phyloP scores from a whole-genome alignment of 2,888 invertebrate species.

The Cosmia trapezina region DNA sequence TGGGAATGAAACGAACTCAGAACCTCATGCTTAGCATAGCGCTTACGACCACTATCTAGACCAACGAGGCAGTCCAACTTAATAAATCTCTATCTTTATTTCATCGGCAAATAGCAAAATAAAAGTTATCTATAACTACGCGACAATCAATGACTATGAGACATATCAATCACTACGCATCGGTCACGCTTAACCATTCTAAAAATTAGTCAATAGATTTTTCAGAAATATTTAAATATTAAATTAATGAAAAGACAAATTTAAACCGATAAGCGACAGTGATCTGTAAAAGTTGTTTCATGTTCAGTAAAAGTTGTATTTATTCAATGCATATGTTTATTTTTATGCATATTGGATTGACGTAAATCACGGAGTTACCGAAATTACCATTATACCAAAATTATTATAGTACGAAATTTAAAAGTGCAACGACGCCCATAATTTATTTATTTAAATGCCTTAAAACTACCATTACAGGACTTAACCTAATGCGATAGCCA shows the following conservation, averaged over 20 bases:
- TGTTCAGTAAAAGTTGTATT: slow-evolving; percentile 46
- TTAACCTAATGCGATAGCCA: too few relatives aligned
- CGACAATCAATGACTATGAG: too few relatives aligned
- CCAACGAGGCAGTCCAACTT: too few relatives aligned
- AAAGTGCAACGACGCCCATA: neutral
- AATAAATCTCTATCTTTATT: neutral
- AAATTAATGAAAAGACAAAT: slow-evolving; percentile 24
- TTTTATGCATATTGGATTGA: slow-evolving; percentile 7
- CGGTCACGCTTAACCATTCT: slow-evolving; percentile 7
- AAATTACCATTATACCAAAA: neutral
- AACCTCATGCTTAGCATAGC: too few relatives aligned
- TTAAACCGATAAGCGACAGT: slow-evolving; percentile 15
- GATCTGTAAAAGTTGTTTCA: slow-evolving; percentile 45
- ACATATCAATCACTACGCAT: neutral
- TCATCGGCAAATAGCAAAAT: neutral
- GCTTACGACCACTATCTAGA: too few relatives aligned
- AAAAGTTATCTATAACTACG: neutral
- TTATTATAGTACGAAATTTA: neutral
- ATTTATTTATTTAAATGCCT: too few relatives aligned
- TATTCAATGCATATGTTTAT: slow-evolving; percentile 16
- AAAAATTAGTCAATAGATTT: neutral
- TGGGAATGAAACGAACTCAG: too few relatives aligned
- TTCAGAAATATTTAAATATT: slow-evolving; percentile 1
- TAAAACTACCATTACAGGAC: too few relatives aligned
- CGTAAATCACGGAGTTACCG: neutral